Base-by-base conservation (phyloP, 2,797 vertebrate genomes). In the Monodelphis domestica region DNA sequence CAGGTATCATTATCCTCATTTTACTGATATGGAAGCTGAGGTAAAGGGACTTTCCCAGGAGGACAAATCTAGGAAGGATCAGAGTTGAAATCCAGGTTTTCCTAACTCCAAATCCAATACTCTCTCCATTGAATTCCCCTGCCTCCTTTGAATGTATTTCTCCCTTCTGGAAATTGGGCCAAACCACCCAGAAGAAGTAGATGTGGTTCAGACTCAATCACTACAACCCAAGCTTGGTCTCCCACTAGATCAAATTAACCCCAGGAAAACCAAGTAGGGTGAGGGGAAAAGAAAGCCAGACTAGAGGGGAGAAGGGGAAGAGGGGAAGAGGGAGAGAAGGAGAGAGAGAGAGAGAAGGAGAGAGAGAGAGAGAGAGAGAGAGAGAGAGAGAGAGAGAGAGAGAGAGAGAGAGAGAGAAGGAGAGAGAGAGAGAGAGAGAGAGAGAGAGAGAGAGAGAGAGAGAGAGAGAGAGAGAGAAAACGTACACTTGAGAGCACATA, bases 361-460 rank as follows among this genome's bases (percentile, higher is more conserved):
- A 11, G 7, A 10, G 33, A 4, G 26, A 5, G 33, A 11, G 24
- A 12, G 10, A 2, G 2, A 7, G 15, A n/a, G 15, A 21, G 2
- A 56, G 26, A 10, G 3, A 7, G 30, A 29, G 30, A 9, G 10
- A 21, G 6, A 9, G 15, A 15, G 2, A 38, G 21, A 12, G 5
- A 12, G 12, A 15, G 63, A 3, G 9, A 7, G 1, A 17, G 5
- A 14, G 1, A 15, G 5, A 17, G 4, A 5, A 55, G 24, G 5
- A 21, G 54, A 54, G 0, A 21, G 17, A 5, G 14, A 5, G 1
- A 1, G 1, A 6, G 14, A 10, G 14, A 14, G 4, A 33, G 4
- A 14, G 10, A 15, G 10, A 2, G 59, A 17, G 14, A n/a, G 33
- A 21, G 59, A 17, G 29, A 30, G 12, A 4, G 12, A 33, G 29